Evolutionary conservation across 23 tunicate genomes (phyloP), one percentile per base, ranked within the genome.

Genomic region (Ciona savignyi): DNA sequence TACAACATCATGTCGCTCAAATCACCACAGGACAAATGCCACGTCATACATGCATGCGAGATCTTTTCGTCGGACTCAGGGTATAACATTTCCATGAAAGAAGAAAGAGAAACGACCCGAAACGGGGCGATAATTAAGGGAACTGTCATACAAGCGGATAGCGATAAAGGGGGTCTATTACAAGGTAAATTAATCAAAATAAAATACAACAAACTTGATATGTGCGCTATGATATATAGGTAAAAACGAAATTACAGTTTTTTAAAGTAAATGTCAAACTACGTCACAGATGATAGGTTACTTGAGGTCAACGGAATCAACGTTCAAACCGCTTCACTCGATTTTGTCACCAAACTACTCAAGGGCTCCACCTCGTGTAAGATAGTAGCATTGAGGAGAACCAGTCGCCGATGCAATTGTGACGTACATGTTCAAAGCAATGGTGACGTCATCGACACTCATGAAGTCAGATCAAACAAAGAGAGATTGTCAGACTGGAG

Each of bases 251-350:
- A 49, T 15, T 49, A 15, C 20, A 20, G 20, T 15, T 15, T 20
- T 49, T 49, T 49, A 20, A 49, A 49, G 61, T 15, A 49, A 15
- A 15, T 49, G 15, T 49, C 61, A 15, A 49, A 15, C 15, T 49
- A 20, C 61, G 15, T 49, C 25, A 11, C 25, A 80, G 84, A 77
- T 9, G 84, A 80, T 33, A 77, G 84, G 1, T 51, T 80, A 25
- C 29, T 80, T 3, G 84, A 80, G 48, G 84, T 80, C 25, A 80
- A 80, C 71, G 84, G 84, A 23, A 61, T 80, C 29, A 80, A 80
- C 48, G 84, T 80, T 25, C 84, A 71, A 62, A 25, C 84, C 27
- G 77, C 34, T 23, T 77, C 71, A 25, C 2, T 56, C 24, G 71
- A 71, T 19, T 80, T 80, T 63, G 77, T 80, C 20, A 35, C 70